Evolutionary conservation across 2,797 vertebrate genomes (phyloP), one percentile per base, ranked within the genome.

Genomic region (Coregonus suidteri): DNA sequence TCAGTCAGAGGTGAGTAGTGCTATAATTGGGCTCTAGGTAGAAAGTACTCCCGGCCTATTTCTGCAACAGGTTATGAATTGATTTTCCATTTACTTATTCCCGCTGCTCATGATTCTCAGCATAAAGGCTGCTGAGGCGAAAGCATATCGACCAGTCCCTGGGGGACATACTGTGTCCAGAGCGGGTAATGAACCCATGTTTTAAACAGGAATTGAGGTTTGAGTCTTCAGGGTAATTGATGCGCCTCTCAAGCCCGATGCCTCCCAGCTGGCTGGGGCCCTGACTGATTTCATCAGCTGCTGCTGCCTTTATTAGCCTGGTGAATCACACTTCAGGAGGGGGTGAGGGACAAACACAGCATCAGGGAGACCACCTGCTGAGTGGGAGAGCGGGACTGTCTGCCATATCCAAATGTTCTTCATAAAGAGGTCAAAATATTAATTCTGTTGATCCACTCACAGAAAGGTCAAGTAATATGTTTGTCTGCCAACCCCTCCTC

Each of bases 341-440:
- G 80, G 74, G 84, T 79, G 73, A 82, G 81, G 88, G 82, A 47
- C 81, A 82, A 70, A 76, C 52, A 89, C 82, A 78, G 51, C 74
- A 77, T 74, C 79, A 9, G 74, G 14, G 52, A 84, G 87, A 86
- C 89, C 89, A 84, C 91, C 88, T 88, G 86, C 86, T 77, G 83
- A 83, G 83, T 79, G 15, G 62, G 66, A 73, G 86, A 81, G 84
- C 81, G 34, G 66, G 13, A 68, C 31, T 20, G 79, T 77, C 59
- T 25, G 81, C 59, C 77, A 85, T 87, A 88, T 83, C 83, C 77
- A 90, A 88, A 90, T 90, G 88, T 83, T 62, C n/a, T 85, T 82
- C 90, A 89, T 88, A 83, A 54, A 18, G 76, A 87, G 82, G 78
- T 79, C 89, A 47, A 83, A 90, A 83, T 84, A 85, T 90, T 82